phyloP scores from a whole-genome alignment of 2,888 invertebrate genomes.

The Caenorhabditis sp. region DNA sequence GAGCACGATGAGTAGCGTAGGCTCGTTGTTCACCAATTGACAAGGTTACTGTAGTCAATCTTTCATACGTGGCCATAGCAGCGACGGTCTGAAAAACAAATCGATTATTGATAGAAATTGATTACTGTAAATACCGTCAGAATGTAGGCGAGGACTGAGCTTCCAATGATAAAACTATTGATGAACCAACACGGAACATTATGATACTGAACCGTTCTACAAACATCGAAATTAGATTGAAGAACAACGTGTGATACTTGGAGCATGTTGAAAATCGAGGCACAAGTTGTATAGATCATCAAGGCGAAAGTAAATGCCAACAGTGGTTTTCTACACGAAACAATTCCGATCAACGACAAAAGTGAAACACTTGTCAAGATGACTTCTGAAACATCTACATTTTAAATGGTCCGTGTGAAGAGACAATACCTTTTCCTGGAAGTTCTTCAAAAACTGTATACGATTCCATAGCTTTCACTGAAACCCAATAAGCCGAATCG shows the following conservation, averaged over 20 bases:
- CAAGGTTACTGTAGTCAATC: neutral
- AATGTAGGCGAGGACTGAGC: neutral
- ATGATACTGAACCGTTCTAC: neutral
- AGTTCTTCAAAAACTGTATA: neutral
- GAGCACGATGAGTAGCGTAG: neutral
- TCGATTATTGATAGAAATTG: no score
- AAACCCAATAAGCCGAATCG: neutral
- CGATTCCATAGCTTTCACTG: neutral
- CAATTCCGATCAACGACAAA: slow-evolving; percentile 1
- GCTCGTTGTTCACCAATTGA: neutral
- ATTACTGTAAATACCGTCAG: neutral
- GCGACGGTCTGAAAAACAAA: neutral
- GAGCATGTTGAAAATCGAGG: neutral
- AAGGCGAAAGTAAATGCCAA: neutral
- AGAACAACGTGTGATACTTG: neutral
- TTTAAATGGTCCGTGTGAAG: neutral
- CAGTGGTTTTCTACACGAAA: neutral
- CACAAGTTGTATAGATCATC: neutral
- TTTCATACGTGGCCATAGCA: neutral
- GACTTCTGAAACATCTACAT: neutral
- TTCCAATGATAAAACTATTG: neutral
- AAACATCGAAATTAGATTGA: neutral
- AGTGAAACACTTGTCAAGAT: neutral
- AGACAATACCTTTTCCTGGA: neutral
- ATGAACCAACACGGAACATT: neutral